Conservation (phyloP, 2,888 invertebrate species). For the Sepioteuthis lessoniana region DNA sequence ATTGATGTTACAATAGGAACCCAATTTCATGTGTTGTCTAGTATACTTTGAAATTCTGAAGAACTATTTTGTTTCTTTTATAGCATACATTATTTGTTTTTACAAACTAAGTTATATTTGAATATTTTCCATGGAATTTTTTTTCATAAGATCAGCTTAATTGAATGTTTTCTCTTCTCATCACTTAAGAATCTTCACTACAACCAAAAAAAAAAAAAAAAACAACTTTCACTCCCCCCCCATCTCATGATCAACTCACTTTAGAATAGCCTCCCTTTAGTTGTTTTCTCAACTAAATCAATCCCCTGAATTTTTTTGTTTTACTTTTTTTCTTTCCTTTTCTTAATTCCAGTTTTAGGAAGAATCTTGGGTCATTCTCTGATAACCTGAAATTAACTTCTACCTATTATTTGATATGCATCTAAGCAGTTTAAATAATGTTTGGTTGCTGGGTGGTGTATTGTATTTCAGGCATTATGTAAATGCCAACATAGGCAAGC, state of each 20-base stretch:
- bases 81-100: neutral
- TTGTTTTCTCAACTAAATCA: neutral
- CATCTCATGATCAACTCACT: neutral
- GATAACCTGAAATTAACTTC: constrained; percentile 11
- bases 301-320: neutral
- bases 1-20: too few relatives aligned
- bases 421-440: constrained; percentile 6
- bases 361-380: neutral
- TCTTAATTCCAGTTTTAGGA: neutral
- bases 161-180: neutral
- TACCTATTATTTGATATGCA: constrained; percentile 1
- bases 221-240: neutral
- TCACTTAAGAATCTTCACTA: too few relatives aligned
- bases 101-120: too few relatives aligned
- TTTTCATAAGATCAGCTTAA: neutral
- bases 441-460: neutral
- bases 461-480: neutral
- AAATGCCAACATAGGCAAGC: neutral
- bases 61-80: neutral
- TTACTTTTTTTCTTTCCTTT: neutral
- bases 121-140: neutral
- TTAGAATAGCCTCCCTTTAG: constrained; percentile 1
- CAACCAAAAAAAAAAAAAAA: too few relatives aligned
- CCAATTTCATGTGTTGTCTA: too few relatives aligned
- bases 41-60: neutral